These are phyloP conservation scores for Hermaeophaga mercurialis DNA, from an alignment of 2,888 invertebrate genomes.

Conservation along the genomic window DNA sequence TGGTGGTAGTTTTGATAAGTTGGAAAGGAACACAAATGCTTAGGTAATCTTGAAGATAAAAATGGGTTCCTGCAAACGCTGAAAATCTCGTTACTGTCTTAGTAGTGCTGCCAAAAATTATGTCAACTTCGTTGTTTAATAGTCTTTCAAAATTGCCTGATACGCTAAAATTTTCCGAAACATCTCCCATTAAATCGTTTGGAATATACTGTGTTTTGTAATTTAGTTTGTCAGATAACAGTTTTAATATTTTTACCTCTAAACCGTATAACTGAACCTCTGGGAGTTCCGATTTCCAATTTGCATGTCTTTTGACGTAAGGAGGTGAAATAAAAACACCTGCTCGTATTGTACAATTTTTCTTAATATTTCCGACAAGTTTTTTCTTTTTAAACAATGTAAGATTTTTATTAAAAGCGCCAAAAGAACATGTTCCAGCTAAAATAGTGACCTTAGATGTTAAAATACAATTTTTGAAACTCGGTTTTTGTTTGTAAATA, in stretches of 20 bases:
- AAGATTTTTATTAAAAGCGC: conserved; percentile 10
- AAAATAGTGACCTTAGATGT: not conserved
- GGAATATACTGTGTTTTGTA: conserved; percentile 31
- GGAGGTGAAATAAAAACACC: conserved; percentile 45
- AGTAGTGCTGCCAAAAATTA: conserved; percentile 50
- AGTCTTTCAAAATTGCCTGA: conserved; percentile 41
- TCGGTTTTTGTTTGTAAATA: not conserved
- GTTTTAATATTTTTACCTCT: conserved; percentile 36
- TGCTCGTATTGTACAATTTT: conserved; percentile 18
- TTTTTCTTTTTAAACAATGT: not conserved
- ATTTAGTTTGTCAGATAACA: conserved; percentile 34
- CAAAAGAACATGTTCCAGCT: conserved; percentile 18
- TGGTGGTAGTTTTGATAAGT: conserved; percentile 17
- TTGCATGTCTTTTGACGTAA: conserved; percentile 42
- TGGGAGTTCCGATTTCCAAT: conserved; percentile 9
- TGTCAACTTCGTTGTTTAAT: conserved; percentile 41
- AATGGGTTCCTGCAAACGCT: conserved; percentile 46
- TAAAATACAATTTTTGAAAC: conserved; percentile 5
- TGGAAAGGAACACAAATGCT: conserved; percentile 51
- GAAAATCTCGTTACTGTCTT: conserved; percentile 43
- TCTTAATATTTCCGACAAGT: not conserved
- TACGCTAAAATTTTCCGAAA: conserved; percentile 42
- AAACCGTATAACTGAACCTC: conserved; percentile 30
- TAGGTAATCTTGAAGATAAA: conserved; percentile 49
- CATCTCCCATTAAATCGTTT: conserved; percentile 27